Base-by-base conservation (phyloP, 2,797 vertebrate species). In the Novumbra hubbsi region DNA sequence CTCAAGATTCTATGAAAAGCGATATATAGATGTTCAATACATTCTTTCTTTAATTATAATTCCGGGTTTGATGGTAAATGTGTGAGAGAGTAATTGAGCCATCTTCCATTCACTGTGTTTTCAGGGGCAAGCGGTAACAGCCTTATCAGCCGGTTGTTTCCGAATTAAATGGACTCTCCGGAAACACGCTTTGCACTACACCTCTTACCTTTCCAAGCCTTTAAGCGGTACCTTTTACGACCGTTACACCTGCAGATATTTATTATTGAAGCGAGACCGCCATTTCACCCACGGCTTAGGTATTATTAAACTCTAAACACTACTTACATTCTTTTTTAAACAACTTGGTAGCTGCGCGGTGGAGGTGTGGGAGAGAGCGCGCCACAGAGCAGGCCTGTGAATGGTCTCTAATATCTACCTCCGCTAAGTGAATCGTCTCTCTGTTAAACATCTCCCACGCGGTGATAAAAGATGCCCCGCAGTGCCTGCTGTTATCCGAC, bases 401-500 rank as follows among this genome's bases (percentile, higher is more conserved):
- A 84, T 82, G 72, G 76, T 69, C 34, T 81, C 73, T 90, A 88
- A 90, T 90, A 81, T 83, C 65, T 78, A 81, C 83, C 89, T 87
- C 80, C 68, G 68, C 79, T 78, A 69, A 76, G 70, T 78, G 71
- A 83, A 71, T 70, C 80, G 84, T 77, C 66, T 76, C 88, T 74
- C 83, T 88, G 87, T 86, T 84, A 85, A 88, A 93, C 88, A 83
- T 88, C 88, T 92, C 92, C 90, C 87, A 85, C 88, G 88, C 81
- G 88, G 88, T 84, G 85, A 91, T 57, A 77, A 87, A 81, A 81
- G 45, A 82, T 84, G 75, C 71, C 32, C 82, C 78, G 72, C 74
- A 15, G 14, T 24, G 30, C 50, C 4, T 21, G 62, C 68, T 89
- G 89, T 91, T 91, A 91, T 88, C 90, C 86, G 81, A 41, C 38